These are phyloP conservation scores for Tonatia bakeri DNA, from an alignment of 2,113 vertebrate genomes.

Conservation along the genomic window DNA sequence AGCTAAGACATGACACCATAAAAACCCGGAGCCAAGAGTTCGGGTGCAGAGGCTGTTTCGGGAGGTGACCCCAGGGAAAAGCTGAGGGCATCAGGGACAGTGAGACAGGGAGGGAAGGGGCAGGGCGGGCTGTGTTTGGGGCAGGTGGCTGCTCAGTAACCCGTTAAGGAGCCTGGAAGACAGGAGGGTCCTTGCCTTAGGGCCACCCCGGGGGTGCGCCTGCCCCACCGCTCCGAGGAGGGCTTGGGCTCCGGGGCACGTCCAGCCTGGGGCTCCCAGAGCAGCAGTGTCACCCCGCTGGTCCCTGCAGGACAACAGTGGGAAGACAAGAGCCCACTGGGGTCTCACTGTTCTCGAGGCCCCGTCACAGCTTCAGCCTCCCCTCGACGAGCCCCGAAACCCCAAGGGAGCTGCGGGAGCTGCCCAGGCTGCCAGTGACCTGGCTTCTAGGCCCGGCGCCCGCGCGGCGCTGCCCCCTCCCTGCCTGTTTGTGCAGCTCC, in stretches of 20 bases:
- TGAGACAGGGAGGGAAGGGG: background rate
- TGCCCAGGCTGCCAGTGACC: background rate
- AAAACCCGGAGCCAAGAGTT: background rate
- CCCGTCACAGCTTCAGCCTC: background rate
- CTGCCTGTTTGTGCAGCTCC: background rate
- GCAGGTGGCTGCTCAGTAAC: background rate
- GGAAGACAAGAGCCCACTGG: background rate
- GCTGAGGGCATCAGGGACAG: background rate
- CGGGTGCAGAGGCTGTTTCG: background rate
- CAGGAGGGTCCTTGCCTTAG: background rate
- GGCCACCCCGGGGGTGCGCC: background rate
- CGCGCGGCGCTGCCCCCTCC: rapidly evolving
- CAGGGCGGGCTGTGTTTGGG: background rate
- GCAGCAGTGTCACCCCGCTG: rapidly evolving
- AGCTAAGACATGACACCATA: background rate
- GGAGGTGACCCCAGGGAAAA: background rate
- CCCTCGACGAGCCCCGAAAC: background rate
- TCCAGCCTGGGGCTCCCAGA: background rate
- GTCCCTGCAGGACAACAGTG: background rate
- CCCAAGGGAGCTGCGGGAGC: background rate
- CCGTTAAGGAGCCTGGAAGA: background rate
- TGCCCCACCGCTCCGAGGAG: rapidly evolving
- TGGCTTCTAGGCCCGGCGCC: background rate
- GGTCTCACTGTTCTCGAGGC: background rate
- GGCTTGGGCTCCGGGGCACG: background rate